Percentiles rank a stretch among this genome's conserved stretches.
These are phyloP conservation scores for Liasis olivaceus DNA, from an alignment of 2,797 vertebrate genomes.

Conservation along the genomic window DNA sequence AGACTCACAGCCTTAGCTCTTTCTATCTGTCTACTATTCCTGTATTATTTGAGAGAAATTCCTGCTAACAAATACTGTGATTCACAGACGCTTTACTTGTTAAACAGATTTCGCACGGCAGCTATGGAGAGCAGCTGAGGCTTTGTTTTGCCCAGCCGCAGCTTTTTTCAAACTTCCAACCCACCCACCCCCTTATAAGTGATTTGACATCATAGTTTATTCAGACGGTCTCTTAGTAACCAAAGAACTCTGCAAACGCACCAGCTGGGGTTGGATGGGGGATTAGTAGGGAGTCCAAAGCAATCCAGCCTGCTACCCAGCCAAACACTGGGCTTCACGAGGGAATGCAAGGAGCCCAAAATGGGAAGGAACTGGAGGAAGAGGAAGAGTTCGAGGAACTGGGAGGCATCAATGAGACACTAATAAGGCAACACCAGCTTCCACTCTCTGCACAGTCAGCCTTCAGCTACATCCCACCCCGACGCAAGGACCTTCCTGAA, in stretches of 20 bases:
- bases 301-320: not conserved
- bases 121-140: not conserved
- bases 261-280: not conserved
- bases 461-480: conserved; percentile 66
- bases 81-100: not conserved
- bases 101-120: not conserved
- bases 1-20: not conserved
- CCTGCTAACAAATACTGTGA: not conserved
- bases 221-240: conserved; percentile 30
- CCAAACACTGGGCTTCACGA: not conserved
- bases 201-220: conserved; percentile 18
- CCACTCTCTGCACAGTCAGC: conserved; percentile 52
- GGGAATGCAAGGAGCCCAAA: conserved; percentile 5
- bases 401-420: fast-evolving
- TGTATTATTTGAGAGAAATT: not conserved
- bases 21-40: not conserved
- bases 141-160: not conserved
- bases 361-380: not conserved
- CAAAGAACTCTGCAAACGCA: not conserved
- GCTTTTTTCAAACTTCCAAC: not conserved
- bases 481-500: conserved; percentile 60
- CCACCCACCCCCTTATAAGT: not conserved
- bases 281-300: not conserved
- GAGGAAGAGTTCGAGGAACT: fast-evolving
- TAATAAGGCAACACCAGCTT: not conserved